phyloP scores from a whole-genome alignment of 2,888 invertebrate species.

The Acleris holmiana region DNA sequence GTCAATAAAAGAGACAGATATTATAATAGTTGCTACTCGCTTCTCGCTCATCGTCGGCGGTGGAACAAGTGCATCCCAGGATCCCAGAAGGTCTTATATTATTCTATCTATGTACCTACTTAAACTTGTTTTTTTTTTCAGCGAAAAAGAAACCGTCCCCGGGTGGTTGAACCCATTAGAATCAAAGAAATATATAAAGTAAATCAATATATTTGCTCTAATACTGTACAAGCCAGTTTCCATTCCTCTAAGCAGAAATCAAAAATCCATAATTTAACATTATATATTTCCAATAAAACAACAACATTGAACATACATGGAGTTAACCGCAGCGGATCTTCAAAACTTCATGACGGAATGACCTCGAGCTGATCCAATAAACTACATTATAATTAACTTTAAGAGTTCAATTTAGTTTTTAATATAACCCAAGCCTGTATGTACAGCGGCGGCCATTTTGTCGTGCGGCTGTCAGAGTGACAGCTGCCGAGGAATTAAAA shows the following conservation, averaged over 20 bases:
- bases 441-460: constrained; percentile 53
- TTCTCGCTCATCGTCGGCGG: too few species aligned
- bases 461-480: constrained; percentile 36
- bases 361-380: constrained; percentile 74
- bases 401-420: constrained; percentile 1
- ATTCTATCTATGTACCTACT: too few species aligned
- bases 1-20: too few species aligned
- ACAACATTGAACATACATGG: constrained; percentile 67
- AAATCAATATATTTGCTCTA: constrained; percentile 74
- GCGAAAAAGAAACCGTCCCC: background rate
- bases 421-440: constrained; percentile 54
- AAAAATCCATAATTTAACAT: constrained; percentile 63
- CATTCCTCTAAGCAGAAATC: constrained; percentile 61
- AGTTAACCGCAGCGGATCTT: constrained; percentile 63
- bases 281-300: constrained; percentile 78
- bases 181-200: constrained; percentile 61
- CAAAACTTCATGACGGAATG: constrained; percentile 69
- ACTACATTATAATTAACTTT: constrained; percentile 15
- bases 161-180: constrained; percentile 36
- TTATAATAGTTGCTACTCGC: too few species aligned
- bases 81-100: too few species aligned
- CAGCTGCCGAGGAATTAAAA: constrained; percentile 35
- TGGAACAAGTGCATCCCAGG: too few species aligned
- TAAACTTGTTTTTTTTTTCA: constrained; percentile 17
- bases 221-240: constrained; percentile 72